These are phyloP conservation scores for Salvator merianae DNA, from an alignment of 2,113 vertebrate genomes.

Conservation along the genomic window DNA sequence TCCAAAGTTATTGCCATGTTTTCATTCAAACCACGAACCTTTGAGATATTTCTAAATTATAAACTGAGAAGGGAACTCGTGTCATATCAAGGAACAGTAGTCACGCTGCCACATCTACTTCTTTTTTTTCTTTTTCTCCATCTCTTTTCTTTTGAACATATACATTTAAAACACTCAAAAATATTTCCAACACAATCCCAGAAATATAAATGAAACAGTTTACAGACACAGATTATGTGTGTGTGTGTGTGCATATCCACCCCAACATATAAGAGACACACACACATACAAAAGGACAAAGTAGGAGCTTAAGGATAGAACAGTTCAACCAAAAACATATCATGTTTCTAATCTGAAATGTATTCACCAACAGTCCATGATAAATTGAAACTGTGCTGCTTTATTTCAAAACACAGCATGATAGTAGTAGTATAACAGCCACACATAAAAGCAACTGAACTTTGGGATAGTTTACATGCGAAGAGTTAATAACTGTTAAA, in stretches of 20 bases:
- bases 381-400: background rate
- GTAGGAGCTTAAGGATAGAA: background rate
- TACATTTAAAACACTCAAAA: background rate
- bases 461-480: background rate
- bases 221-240: too few species aligned
- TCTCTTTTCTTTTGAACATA: background rate
- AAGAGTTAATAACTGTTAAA: background rate
- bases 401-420: slow-evolving; percentile 3
- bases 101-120: background rate
- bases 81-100: background rate
- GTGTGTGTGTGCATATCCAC: too few species aligned
- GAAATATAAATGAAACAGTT: too few species aligned
- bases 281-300: background rate
- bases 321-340: background rate
- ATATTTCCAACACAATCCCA: background rate
- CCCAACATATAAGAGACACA: background rate
- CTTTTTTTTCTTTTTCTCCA: background rate
- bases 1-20: background rate
- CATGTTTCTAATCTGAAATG: background rate
- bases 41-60: background rate
- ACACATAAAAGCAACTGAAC: background rate
- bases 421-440: background rate
- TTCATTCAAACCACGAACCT: background rate
- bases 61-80: too few species aligned
- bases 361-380: background rate